Conservation (phyloP, 2,888 invertebrate genomes). For the Trissoscelio sp. region DNA sequence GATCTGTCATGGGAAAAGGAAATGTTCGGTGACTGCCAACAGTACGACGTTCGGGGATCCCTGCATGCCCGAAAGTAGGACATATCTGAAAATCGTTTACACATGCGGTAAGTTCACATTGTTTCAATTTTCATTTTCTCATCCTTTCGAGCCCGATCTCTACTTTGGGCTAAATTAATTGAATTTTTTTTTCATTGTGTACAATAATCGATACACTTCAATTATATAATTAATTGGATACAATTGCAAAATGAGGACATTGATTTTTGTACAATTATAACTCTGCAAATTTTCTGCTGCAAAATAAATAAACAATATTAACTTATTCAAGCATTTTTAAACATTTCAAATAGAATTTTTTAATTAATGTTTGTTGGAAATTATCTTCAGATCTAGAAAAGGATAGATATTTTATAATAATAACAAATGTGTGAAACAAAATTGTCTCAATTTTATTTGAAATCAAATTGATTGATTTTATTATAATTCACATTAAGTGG, state of each 20-base stretch:
- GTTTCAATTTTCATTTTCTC: conserved; percentile 56
- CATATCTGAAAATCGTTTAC: conserved; percentile 94
- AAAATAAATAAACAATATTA: too few species aligned
- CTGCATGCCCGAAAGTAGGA: conserved; percentile 90
- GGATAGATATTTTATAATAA: too few species aligned
- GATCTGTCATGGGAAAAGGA: conserved; percentile 92
- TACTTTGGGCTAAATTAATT: conserved; percentile 42
- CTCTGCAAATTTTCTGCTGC: too few species aligned
- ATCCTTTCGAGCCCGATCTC: conserved; percentile 9
- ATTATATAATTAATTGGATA: conserved; percentile 43
- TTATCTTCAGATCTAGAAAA: too few species aligned
- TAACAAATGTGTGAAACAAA: too few species aligned
- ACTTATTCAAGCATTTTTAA: not conserved
- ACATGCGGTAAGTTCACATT: conserved; percentile 90
- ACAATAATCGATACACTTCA: conserved; percentile 47
- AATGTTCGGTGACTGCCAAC: conserved; percentile 91
- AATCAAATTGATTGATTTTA: too few species aligned
- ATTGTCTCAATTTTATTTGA: too few species aligned
- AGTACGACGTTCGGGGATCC: conserved; percentile 93
- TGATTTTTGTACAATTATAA: too few species aligned
- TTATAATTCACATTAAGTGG: too few species aligned
- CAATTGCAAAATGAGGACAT: conserved; percentile 8
- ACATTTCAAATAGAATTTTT: too few species aligned
- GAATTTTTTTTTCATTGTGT: conserved; percentile 6
- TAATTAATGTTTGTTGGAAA: too few species aligned